Percentiles rank a stretch among this genome's conserved stretches.
Conservation (phyloP, 2,888 invertebrate genomes). For the Melieria crassipennis region DNA sequence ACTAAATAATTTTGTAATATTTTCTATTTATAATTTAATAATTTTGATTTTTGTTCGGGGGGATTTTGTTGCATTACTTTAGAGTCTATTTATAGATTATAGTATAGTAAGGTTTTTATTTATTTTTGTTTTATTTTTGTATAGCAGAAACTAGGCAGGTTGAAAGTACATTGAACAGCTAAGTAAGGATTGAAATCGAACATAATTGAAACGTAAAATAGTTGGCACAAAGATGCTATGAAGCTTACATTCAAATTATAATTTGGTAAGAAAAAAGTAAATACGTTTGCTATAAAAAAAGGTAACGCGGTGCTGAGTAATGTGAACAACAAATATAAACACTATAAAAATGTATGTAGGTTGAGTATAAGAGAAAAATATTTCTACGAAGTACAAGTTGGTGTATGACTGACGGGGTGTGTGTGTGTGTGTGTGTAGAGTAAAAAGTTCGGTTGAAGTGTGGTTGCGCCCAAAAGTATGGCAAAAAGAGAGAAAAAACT, state of each 20-base stretch:
- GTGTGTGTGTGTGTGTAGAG: background rate
- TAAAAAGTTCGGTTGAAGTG: background rate
- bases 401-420: background rate
- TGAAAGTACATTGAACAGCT: no score
- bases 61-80: slow-evolving; percentile 48
- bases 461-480: no score
- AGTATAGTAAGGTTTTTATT: background rate
- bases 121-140: background rate
- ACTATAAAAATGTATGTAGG: no score
- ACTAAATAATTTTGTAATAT: background rate
- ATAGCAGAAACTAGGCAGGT: background rate
- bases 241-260: no score
- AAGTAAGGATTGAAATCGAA: background rate
- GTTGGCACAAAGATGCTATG: slow-evolving; percentile 1
- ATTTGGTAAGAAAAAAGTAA: no score
- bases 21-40: background rate
- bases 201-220: background rate
- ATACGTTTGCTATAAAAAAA: no score
- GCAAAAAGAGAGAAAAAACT: no score
- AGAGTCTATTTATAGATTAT: slow-evolving; percentile 17
- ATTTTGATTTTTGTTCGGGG: slow-evolving; percentile 21
- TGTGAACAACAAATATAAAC: no score
- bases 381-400: no score
- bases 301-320: no score
- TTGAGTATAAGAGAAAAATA: no score